Conservation (phyloP, 1,140 invertebrate genomes). For the Cydia fagiglandana region DNA sequence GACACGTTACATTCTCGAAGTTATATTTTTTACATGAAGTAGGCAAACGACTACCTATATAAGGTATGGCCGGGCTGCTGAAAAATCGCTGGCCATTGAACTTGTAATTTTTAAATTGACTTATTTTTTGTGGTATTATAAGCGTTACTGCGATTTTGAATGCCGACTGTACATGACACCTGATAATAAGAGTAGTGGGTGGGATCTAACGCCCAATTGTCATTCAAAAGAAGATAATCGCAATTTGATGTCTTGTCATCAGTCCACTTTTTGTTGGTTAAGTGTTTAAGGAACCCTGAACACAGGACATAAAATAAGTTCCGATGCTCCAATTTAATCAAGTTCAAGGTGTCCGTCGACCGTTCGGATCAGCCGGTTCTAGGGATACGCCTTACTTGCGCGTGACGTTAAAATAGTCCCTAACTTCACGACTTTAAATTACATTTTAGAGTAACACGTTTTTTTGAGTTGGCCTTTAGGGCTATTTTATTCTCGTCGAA, state of each 20-base stretch:
- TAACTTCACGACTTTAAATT: conserved; percentile 36
- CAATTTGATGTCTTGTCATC: neutral
- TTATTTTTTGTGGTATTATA: no score
- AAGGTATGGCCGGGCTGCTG: no score
- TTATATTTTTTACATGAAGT: neutral
- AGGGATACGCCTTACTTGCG: conserved; percentile 30
- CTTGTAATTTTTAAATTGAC: no score
- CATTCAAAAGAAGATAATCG: neutral
- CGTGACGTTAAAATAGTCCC: conserved; percentile 4
- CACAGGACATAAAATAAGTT: conserved; percentile 16
- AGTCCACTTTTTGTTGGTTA: neutral
- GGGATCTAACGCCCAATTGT: neutral
- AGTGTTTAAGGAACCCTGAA: conserved; percentile 17
- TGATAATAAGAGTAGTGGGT: neutral
- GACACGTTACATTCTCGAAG: neutral
- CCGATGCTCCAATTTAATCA: conserved; percentile 38
- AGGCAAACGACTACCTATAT: no score
- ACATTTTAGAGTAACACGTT: conserved; percentile 36
- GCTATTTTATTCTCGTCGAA: conserved; percentile 51
- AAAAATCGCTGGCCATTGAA: no score
- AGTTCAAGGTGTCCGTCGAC: conserved; percentile 43
- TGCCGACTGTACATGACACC: no score
- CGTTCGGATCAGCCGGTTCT: conserved; percentile 25
- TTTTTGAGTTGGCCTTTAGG: conserved; percentile 51
- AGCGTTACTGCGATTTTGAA: no score